Conservation (phyloP, 2,113 vertebrate genomes). For the Nothobranchius furzeri region DNA sequence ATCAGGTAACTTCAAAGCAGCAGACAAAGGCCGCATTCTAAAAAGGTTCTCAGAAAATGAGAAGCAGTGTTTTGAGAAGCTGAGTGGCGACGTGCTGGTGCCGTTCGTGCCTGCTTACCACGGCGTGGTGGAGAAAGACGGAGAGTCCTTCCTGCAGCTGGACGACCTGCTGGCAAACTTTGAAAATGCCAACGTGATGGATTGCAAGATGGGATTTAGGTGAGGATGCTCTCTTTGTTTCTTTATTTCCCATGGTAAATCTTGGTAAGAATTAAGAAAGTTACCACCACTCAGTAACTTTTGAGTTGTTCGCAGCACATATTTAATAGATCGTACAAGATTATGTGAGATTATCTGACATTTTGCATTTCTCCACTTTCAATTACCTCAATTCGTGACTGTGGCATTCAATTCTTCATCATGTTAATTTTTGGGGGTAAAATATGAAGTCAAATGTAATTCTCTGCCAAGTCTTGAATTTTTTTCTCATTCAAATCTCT, state of each 20-base stretch:
- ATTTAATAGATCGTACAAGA: too few relatives aligned
- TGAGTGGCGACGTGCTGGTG: constrained; percentile 84
- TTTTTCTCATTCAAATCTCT: neutral
- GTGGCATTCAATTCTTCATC: neutral
- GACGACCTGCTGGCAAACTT: constrained; percentile 91
- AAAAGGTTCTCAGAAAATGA: constrained; percentile 94
- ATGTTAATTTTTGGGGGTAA: neutral
- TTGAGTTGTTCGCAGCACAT: too few relatives aligned
- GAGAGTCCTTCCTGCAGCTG: constrained; percentile 91
- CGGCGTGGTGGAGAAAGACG: constrained; percentile 89
- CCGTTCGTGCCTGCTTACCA: constrained; percentile 88
- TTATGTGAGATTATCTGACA: too few relatives aligned
- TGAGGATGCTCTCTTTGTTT: constrained; percentile 34
- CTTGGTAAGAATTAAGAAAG: too few relatives aligned
- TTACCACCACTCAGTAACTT: too few relatives aligned
- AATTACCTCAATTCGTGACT: too few relatives aligned
- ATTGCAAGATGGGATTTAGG: constrained; percentile 99
- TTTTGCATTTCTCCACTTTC: too few relatives aligned
- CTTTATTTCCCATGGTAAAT: neutral
- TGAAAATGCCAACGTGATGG: constrained; percentile 92
- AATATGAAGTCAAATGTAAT: too few relatives aligned
- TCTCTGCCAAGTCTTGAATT: too few relatives aligned
- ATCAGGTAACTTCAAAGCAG: constrained; percentile 94
- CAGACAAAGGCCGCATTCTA: constrained; percentile 90
- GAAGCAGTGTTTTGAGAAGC: constrained; percentile 86